A percentile compares a stretch with the other conserved stretches of the same genome.
phyloP scores from a whole-genome alignment of 2,113 vertebrate species.

The Leptobrachium ailaonicum region DNA sequence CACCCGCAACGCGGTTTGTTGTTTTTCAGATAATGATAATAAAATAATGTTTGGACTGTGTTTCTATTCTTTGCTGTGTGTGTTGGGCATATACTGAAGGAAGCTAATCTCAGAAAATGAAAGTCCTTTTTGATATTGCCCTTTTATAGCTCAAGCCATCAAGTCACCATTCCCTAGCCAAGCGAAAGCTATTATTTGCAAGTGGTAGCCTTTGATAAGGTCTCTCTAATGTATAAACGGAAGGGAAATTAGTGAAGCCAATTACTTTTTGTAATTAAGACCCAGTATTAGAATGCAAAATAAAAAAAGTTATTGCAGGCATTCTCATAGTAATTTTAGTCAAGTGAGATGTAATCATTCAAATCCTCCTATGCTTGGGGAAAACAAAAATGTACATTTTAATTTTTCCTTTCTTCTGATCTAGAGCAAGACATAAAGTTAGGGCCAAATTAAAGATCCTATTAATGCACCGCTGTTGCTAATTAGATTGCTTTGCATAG shows the following conservation, averaged over 20 bases:
- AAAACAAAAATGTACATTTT: slow-evolving; percentile 16
- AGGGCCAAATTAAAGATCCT: no score
- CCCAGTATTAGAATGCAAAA: background rate
- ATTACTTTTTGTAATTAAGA: slow-evolving; percentile 41
- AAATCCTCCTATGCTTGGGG: background rate
- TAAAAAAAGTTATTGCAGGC: background rate
- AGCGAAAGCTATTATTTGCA: slow-evolving; percentile 27
- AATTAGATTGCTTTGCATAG: no score
- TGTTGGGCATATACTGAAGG: no score
- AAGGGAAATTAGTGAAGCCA: slow-evolving; percentile 27
- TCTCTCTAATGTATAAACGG: background rate
- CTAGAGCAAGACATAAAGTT: no score
- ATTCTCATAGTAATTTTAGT: background rate
- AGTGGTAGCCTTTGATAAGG: slow-evolving; percentile 33
- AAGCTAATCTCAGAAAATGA: slow-evolving; percentile 1
- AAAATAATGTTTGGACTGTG: no score
- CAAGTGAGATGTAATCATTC: slow-evolving; percentile 15
- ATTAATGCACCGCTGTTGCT: no score
- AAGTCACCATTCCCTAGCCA: slow-evolving; percentile 1
- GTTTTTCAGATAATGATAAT: no score
- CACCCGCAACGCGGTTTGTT: no score
- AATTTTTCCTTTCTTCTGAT: background rate
- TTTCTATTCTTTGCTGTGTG: no score
- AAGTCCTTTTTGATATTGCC: background rate
- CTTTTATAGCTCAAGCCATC: slow-evolving; percentile 1